Evolutionary conservation across 1,140 invertebrate species (phyloP).

Genomic region (Papilio dardanus): DNA sequence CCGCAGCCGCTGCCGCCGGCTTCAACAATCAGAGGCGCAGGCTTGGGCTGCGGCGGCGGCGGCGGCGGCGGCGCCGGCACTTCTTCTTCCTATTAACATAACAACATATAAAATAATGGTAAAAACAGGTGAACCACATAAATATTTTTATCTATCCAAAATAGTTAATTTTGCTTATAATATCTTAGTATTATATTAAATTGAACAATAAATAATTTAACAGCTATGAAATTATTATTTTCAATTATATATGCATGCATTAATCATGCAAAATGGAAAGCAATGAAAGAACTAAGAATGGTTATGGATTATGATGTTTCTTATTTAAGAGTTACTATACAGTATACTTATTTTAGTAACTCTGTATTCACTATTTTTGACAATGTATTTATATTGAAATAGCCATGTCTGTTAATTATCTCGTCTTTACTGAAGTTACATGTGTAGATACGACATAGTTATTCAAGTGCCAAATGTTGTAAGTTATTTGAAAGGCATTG

Average conservation of each 20-base stretch:
- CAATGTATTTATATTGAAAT: neutral
- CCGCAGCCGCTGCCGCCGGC: slow-evolving; percentile 69
- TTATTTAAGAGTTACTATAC: neutral
- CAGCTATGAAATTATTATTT: neutral
- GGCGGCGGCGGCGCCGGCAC: slow-evolving; percentile 47
- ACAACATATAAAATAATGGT: neutral
- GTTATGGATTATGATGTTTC: slow-evolving; percentile 16
- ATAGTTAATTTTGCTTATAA: neutral
- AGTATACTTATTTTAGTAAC: no score
- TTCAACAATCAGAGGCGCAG: slow-evolving; percentile 69
- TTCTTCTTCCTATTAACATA: slow-evolving; percentile 61
- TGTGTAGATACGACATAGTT: neutral
- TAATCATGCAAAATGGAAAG: slow-evolving; percentile 35
- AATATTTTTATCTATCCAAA: neutral
- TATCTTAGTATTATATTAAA: neutral
- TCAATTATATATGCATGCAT: slow-evolving; percentile 15
- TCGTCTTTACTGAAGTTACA: neutral
- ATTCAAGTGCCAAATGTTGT: slow-evolving; percentile 19
- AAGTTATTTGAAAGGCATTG: neutral
- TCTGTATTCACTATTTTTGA: neutral
- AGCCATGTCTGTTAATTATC: neutral
- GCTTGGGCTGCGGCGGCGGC: slow-evolving; percentile 55
- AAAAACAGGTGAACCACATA: slow-evolving; percentile 6
- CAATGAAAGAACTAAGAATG: slow-evolving; percentile 19
- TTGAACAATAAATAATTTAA: neutral